These are phyloP conservation scores for Capromys pilorides DNA, from an alignment of 2,797 vertebrate genomes.

Conservation along the genomic window DNA sequence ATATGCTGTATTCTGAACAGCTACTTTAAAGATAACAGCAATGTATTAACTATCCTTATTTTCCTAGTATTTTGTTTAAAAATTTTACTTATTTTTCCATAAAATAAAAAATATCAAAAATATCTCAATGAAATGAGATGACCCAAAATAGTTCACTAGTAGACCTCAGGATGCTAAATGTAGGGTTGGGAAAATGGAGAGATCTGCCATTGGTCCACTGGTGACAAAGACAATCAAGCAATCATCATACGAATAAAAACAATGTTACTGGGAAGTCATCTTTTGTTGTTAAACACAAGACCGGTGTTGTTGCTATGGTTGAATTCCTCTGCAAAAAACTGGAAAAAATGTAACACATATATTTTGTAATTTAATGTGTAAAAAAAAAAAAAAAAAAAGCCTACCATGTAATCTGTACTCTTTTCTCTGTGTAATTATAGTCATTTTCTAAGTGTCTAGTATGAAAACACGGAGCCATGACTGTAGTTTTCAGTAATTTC, in stretches of 20 bases:
- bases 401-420: conserved; percentile 77
- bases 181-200: neutral
- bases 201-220: neutral
- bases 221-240: neutral
- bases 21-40: neutral
- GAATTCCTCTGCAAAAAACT: conserved; percentile 62
- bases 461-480: conserved; percentile 80
- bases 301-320: neutral
- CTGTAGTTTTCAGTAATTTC: conserved; percentile 77
- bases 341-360: conserved; percentile 46
- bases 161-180: conserved; percentile 17
- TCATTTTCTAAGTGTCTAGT: conserved; percentile 81
- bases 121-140: conserved; percentile 30
- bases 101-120: conserved; percentile 7
- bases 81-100: neutral
- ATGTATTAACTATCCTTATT: neutral
- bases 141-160: neutral
- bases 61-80: neutral
- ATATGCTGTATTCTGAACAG: neutral
- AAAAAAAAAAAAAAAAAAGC: conserved; percentile 72
- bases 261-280: neutral
- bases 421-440: conserved; percentile 83
- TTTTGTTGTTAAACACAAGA: neutral
- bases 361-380: conserved; percentile 65
- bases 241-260: too few species aligned